These are phyloP conservation scores for Entomobrya multifasciata DNA, from an alignment of 2,888 invertebrate species.

Conservation along the genomic window DNA sequence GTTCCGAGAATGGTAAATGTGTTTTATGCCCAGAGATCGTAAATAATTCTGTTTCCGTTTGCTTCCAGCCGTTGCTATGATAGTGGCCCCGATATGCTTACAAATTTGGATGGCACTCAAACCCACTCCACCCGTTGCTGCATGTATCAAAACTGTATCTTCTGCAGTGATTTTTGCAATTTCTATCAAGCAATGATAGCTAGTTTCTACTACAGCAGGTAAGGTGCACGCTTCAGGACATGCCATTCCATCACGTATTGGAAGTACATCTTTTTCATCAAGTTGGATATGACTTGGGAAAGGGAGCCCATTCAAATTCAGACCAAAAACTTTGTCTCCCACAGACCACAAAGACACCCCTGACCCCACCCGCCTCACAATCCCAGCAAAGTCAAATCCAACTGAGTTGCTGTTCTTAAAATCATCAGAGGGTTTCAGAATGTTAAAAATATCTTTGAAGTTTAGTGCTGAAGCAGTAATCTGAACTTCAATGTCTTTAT, in stretches of 20 bases:
- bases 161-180: neutral
- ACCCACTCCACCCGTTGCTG: conserved; percentile 58
- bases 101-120: conserved; percentile 31
- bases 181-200: conserved; percentile 32
- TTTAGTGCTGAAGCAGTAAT: conserved; percentile 67
- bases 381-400: conserved; percentile 66
- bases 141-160: conserved; percentile 49
- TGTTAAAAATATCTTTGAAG: conserved; percentile 59
- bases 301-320: conserved; percentile 21
- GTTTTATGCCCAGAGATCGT: no score
- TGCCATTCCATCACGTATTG: conserved; percentile 37
- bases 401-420: conserved; percentile 55
- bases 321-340: conserved; percentile 62
- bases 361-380: conserved; percentile 36
- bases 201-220: conserved; percentile 41
- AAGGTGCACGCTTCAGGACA: conserved; percentile 44
- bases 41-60: no score
- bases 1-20: no score
- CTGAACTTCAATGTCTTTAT: conserved; percentile 55
- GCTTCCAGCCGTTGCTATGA: no score
- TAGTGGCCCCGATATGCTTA: conserved; percentile 4
- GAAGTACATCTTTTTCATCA: conserved; percentile 35
- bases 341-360: conserved; percentile 33
- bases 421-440: conserved; percentile 58
- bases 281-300: conserved; percentile 57